Base-by-base conservation (phyloP, 37 sponge, comb jelly and placozoan genomes). In the Ephydatia muelleri region DNA sequence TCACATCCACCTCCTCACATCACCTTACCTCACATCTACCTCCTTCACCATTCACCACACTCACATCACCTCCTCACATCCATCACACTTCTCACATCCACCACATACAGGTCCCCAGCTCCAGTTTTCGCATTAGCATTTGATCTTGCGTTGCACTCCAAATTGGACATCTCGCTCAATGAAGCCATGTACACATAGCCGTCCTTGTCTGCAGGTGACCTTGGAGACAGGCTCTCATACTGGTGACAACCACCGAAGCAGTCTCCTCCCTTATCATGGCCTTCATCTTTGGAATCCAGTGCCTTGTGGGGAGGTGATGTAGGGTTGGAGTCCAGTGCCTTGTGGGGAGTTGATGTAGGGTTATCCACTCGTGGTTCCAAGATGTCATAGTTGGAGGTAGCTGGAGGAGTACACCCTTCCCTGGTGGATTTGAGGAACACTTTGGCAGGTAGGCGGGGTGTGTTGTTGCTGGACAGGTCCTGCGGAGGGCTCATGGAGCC, bases 171-270 rank as follows among this genome's bases (percentile, higher is more conserved):
- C 26, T 89, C 75, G 0, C 65, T 74, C 30, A 80, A 72, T 6
- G 90, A 86, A 8, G 90, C 90, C 90, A 90, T 90, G 82, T 85
- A 90, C 12, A 90, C 86, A 43, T 90, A 90, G 2, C 82, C 80
- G 69, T 85, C 86, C 38, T 49, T 77, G 70, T 81, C 76, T 30
- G 34, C 80, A 23, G 67, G 33, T 29, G 28, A 35, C 71, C 32
- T 27, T 12, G 77, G 77, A 29, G 27, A 33, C 5, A 75, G 65
- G 14, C 37, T 29, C 83, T 70, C 79, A 23, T 85, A 85, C 12
- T 5, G 25, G 47, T 77, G 85, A 23, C n/a, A n/a, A n/a, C 57
- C 57, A 5, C 14, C 16, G 57, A 11, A 16, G 57, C 57, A 57
- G 19, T 57, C 57, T 1, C 16, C 16, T 57, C 16, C 57, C 57